Evolutionary conservation across 2,888 invertebrate species (phyloP), one percentile per base, ranked within the genome.

Genomic region (Parnassius apollo): DNA sequence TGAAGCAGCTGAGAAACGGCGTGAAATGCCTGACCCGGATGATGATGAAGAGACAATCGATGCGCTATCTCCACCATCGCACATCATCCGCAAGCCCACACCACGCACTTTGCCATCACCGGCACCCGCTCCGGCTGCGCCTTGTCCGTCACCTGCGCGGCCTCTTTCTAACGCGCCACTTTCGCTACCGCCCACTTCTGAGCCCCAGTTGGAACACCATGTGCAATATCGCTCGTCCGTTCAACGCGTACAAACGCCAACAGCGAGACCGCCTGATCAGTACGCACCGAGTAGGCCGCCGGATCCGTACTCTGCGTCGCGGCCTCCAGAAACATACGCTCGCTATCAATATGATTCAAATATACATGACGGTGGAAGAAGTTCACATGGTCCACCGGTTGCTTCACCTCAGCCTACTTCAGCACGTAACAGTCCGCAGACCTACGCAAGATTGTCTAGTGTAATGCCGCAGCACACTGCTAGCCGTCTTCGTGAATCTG

Each of bases 1-100:
- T 10, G 92, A 92, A 69, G 92, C 92, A 49, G 90, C 89, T 35
- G 90, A 91, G 69, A 90, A 91, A 69, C 81, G 91, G 42, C 86
- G 89, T 10, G 89, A 90, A 67, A 81, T 83, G 64, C 87, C 88
- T 0, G 90, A 91, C 53, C 82, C 83, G 12, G 92, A 92, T 56
- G 88, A 91, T 65, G 91, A 90, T 44, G 89, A 89, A 67, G 91
- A 91, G 51, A 71, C 82, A 1, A 75, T 73, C 25, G 87, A 80
- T 50, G 83, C 86, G 3, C 78, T 88, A n/a, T 90, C 92, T 9
- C 91, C 92, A 42, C 91, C 93, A 0, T 86, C 92, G 22, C 92
- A 92, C 68, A 86, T 92, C 49, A 92, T 92, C 69, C 88, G 88
- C 59, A 92, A 91, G 69, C 93, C 86, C 42, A 81, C 81, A 59